Percentiles rank a stretch among this genome's conserved stretches.
Evolutionary conservation across 2,113 vertebrate species (phyloP).

Genomic region (Oreochromis aureus): DNA sequence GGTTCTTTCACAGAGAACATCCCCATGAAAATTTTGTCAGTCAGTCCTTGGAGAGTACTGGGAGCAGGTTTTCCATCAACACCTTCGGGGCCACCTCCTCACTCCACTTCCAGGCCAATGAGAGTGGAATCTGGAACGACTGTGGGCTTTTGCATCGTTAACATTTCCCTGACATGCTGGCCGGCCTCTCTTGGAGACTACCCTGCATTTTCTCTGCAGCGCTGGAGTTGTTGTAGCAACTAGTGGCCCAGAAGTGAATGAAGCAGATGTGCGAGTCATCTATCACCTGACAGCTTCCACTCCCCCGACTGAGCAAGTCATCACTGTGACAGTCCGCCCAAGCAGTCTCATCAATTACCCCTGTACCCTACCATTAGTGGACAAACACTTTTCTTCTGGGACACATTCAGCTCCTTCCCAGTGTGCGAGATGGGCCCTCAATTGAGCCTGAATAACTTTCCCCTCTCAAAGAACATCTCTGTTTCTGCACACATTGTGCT

Average conservation of each 20-base stretch:
- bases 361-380: conserved; percentile 66
- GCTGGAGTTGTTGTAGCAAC: conserved; percentile 86
- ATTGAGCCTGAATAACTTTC: conserved; percentile 68
- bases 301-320: conserved; percentile 81
- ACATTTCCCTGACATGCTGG: conserved; percentile 79
- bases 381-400: conserved; percentile 53
- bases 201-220: conserved; percentile 80
- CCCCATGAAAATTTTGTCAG: conserved; percentile 34
- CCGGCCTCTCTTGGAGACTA: conserved; percentile 78
- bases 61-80: conserved; percentile 53
- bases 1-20: background rate
- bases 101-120: conserved; percentile 50
- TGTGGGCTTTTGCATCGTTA: conserved; percentile 80
- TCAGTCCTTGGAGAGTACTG: conserved; percentile 36
- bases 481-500: conserved; percentile 30
- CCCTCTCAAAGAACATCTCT: conserved; percentile 52
- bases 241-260: conserved; percentile 79
- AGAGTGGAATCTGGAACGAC: conserved; percentile 68
- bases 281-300: conserved; percentile 78
- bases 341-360: conserved; percentile 68
- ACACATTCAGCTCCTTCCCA: conserved; percentile 63
- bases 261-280: conserved; percentile 84
- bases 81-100: conserved; percentile 30
- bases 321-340: conserved; percentile 76
- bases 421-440: conserved; percentile 59